Evolutionary conservation across 1,140 invertebrate species (phyloP).

Genomic region (Bathynomus jamesi): DNA sequence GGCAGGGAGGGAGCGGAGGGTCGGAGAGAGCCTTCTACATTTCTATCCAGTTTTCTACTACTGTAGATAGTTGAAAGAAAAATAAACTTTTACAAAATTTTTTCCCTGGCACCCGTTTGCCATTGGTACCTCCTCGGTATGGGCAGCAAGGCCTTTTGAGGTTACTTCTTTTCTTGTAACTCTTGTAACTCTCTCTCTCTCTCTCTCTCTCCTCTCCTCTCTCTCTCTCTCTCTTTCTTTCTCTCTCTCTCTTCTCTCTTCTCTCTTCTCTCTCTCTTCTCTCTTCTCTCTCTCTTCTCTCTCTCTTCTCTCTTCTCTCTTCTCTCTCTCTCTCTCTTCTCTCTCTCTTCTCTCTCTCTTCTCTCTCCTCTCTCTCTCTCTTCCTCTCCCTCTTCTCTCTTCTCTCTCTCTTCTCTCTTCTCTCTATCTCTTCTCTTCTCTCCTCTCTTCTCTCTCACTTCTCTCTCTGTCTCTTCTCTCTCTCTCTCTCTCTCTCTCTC

Average conservation of each 20-base stretch:
- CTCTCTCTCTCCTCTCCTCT: not conserved
- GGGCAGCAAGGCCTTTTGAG: too few relatives aligned
- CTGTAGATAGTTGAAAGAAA: too few relatives aligned
- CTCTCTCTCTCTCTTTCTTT: not conserved
- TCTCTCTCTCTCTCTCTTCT: not conserved
- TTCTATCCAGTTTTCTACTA: too few relatives aligned
- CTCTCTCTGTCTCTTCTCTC: not conserved
- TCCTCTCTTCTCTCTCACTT: not conserved
- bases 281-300: not conserved
- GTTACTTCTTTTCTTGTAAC: too few relatives aligned
- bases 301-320: not conserved
- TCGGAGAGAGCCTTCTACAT: too few relatives aligned
- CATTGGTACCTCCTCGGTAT: too few relatives aligned
- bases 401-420: not conserved
- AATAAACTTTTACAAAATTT: too few relatives aligned
- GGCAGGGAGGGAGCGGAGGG: too few relatives aligned
- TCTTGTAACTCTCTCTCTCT: conserved; percentile 5
- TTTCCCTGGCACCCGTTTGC: too few relatives aligned
- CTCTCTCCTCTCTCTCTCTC: not conserved
- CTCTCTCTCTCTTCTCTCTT: not conserved
- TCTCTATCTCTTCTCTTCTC: not conserved
- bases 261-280: not conserved
- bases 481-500: not conserved
- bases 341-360: too few relatives aligned
- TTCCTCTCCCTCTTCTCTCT: not conserved